phyloP scores from a whole-genome alignment of 2,797 vertebrate species.

The Sylvia borin region DNA sequence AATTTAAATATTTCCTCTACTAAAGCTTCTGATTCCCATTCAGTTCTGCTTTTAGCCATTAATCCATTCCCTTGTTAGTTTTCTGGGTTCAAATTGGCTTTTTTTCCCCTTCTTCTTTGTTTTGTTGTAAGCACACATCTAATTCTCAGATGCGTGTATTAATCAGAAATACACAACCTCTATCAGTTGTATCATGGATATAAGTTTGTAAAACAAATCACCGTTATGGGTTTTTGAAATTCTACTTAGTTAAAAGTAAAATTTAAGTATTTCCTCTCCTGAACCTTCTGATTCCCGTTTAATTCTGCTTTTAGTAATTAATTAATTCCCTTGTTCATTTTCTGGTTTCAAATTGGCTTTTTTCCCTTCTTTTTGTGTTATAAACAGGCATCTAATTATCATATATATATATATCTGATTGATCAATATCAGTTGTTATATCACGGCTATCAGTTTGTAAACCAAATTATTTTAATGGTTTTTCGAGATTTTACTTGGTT shows the following conservation, averaged over 20 bases:
- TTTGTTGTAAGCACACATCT: no score
- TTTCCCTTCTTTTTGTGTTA: fast-evolving
- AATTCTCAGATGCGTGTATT: no score
- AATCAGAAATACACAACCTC: no score
- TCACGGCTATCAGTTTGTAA: fast-evolving
- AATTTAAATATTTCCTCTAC: no score
- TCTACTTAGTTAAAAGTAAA: neutral
- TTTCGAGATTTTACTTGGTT: neutral
- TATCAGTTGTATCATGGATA: no score
- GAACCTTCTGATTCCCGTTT: neutral
- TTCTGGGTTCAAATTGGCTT: no score
- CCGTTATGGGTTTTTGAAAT: neutral
- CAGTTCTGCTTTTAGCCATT: no score
- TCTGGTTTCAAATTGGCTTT: fast-evolving
- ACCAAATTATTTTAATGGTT: neutral
- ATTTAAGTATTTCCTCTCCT: neutral
- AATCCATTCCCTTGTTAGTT: no score
- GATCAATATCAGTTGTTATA: fast-evolving
- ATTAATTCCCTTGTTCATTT: fast-evolving
- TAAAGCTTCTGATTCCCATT: no score
- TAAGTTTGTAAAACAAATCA: neutral
- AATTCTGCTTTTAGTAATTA: fast-evolving
- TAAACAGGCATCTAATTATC: fast-evolving
- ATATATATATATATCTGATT: fast-evolving
- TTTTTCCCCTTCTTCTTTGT: no score